Conservation (phyloP, 92 coral and sea anemone species). For the Actinernus sp. region DNA sequence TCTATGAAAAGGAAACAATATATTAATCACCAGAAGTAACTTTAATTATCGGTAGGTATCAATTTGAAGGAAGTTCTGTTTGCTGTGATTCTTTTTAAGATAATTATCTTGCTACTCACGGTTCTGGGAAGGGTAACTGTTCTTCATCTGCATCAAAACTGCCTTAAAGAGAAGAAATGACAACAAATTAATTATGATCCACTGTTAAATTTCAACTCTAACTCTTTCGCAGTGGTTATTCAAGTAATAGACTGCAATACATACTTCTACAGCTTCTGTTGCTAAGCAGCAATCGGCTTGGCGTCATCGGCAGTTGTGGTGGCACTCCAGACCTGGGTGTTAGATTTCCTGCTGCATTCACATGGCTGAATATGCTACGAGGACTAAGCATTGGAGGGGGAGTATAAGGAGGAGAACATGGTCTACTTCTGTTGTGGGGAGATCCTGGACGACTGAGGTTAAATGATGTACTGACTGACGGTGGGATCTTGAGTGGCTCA, state of each 20-base stretch:
- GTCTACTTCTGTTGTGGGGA: constrained; percentile 67
- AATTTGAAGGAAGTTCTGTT: too few relatives aligned
- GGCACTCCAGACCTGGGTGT: constrained; percentile 86
- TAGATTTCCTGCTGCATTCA: constrained; percentile 70
- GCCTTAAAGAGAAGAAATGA: constrained; percentile 14
- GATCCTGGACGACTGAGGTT: constrained; percentile 66
- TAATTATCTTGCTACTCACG: constrained; percentile 70
- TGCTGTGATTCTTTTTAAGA: too few relatives aligned
- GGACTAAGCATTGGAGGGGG: constrained; percentile 99
- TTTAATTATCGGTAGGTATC: neutral
- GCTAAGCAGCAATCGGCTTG: constrained; percentile 91
- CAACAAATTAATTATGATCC: neutral
- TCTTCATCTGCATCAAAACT: constrained; percentile 80
- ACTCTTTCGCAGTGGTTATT: too few relatives aligned
- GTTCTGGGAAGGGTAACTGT: constrained; percentile 80
- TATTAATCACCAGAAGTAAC: neutral
- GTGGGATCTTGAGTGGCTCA: constrained; percentile 92
- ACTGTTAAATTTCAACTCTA: too few relatives aligned
- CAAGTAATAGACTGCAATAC: constrained; percentile 11
- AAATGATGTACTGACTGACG: constrained; percentile 72
- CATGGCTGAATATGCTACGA: constrained; percentile 90
- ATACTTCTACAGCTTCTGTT: constrained; percentile 93
- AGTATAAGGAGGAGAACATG: constrained; percentile 95
- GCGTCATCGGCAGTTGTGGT: constrained; percentile 88
- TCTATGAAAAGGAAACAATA: constrained; percentile 21